A percentile compares a stretch with the other conserved stretches of the same genome.
phyloP scores from a whole-genome alignment of 2,797 vertebrate genomes.

The Siniperca undulata region DNA sequence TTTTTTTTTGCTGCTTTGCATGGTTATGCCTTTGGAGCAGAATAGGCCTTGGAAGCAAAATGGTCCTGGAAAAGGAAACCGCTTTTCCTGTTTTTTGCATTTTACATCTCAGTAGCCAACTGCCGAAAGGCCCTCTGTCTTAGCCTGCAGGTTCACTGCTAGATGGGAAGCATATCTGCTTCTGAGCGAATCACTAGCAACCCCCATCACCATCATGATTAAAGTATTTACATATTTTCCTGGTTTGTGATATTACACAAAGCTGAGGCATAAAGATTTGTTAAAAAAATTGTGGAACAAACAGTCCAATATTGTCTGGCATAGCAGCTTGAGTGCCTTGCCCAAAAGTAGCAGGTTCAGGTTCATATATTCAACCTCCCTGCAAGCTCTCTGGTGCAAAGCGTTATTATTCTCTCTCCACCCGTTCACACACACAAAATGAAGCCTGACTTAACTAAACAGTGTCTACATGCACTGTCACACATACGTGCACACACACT shows the following conservation, averaged over 20 bases:
- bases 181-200: constrained; percentile 47
- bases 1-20: constrained; percentile 52
- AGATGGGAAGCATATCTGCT: constrained; percentile 65
- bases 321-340: constrained; percentile 6
- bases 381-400: constrained; percentile 21
- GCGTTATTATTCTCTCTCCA: constrained; percentile 28
- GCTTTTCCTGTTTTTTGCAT: constrained; percentile 70
- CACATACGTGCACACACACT: constrained; percentile 50
- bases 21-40: constrained; percentile 71
- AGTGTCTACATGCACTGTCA: constrained; percentile 49
- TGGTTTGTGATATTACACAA: constrained; percentile 31
- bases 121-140: constrained; percentile 69
- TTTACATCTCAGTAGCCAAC: constrained; percentile 76
- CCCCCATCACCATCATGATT: constrained; percentile 44
- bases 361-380: neutral
- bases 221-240: constrained; percentile 64
- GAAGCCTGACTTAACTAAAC: constrained; percentile 51
- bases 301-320: neutral
- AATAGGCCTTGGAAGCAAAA: constrained; percentile 71
- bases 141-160: constrained; percentile 68
- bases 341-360: constrained; percentile 21
- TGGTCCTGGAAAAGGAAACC: constrained; percentile 67
- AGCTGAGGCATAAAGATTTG: constrained; percentile 6
- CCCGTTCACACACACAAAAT: constrained; percentile 54
- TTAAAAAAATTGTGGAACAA: neutral